Evolutionary conservation across 2,113 vertebrate species (phyloP).

Genomic region (Microcebus murinus): DNA sequence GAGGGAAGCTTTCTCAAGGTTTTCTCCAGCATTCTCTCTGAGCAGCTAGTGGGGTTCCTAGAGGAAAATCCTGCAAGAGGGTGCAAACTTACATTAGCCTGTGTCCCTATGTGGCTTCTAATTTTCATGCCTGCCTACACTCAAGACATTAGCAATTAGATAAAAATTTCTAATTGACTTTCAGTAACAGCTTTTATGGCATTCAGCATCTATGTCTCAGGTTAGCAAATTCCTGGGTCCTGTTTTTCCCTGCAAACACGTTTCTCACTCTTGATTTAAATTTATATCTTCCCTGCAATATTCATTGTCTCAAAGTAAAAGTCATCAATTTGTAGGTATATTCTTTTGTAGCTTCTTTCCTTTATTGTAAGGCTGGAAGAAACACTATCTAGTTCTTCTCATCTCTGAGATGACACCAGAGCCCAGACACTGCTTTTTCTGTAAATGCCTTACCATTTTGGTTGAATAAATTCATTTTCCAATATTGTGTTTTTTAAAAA

Average conservation of each 20-base stretch:
- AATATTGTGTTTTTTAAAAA: not conserved
- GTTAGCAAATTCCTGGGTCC: not conserved
- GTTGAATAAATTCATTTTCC: not conserved
- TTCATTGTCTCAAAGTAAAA: not conserved
- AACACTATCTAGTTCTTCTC: not conserved
- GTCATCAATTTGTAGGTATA: not conserved
- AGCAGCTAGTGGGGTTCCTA: not conserved
- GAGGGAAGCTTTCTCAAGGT: not conserved
- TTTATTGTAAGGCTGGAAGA: not conserved
- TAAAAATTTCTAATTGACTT: not conserved
- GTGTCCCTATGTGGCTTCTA: not conserved
- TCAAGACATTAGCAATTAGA: not conserved
- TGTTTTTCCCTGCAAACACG: not conserved
- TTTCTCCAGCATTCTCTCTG: not conserved
- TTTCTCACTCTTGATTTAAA: not conserved
- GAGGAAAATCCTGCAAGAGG: not conserved
- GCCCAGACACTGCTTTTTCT: not conserved
- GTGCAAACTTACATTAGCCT: not conserved
- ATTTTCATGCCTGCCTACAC: not conserved
- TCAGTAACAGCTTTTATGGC: not conserved
- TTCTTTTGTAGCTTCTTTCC: not conserved
- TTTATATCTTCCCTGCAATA: not conserved
- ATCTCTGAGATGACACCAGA: slow-evolving; percentile 8
- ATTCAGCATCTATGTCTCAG: not conserved
- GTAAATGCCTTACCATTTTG: not conserved